A percentile compares a stretch with the other conserved stretches of the same genome.
Evolutionary conservation across 2,113 vertebrate genomes (phyloP).

Genomic region (Petroica traversi): DNA sequence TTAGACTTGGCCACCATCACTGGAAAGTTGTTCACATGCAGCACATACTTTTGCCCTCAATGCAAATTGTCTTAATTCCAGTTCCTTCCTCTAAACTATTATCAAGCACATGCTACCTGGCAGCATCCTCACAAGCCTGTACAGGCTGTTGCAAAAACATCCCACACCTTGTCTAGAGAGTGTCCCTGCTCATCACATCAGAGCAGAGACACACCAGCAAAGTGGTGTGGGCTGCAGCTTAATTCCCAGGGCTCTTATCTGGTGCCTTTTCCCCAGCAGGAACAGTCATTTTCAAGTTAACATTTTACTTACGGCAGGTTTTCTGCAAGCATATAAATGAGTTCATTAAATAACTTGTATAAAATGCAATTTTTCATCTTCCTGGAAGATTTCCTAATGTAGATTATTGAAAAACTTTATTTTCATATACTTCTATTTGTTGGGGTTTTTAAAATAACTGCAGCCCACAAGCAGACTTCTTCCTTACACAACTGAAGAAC

Average conservation of each 20-base stretch:
- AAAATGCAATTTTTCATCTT: slow-evolving; percentile 3
- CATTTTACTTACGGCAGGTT: neutral
- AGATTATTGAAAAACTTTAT: neutral
- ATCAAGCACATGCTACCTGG: neutral
- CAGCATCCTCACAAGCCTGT: neutral
- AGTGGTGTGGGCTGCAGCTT: neutral
- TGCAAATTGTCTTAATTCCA: neutral
- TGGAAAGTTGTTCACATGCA: neutral
- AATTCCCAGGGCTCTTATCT: neutral
- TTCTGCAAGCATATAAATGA: neutral
- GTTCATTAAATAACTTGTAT: neutral
- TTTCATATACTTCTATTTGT: neutral
- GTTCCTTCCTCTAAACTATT: neutral
- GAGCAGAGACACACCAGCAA: neutral
- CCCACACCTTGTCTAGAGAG: neutral
- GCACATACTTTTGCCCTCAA: neutral
- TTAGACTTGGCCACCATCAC: neutral
- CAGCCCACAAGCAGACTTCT: neutral
- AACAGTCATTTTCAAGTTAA: neutral
- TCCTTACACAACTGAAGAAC: neutral
- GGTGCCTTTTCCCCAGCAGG: neutral
- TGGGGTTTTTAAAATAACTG: neutral
- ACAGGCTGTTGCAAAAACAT: neutral
- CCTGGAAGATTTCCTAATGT: neutral
- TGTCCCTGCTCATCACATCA: neutral